phyloP scores from a whole-genome alignment of 2,888 invertebrate genomes.

The Sinodicranocentrus sp. region DNA sequence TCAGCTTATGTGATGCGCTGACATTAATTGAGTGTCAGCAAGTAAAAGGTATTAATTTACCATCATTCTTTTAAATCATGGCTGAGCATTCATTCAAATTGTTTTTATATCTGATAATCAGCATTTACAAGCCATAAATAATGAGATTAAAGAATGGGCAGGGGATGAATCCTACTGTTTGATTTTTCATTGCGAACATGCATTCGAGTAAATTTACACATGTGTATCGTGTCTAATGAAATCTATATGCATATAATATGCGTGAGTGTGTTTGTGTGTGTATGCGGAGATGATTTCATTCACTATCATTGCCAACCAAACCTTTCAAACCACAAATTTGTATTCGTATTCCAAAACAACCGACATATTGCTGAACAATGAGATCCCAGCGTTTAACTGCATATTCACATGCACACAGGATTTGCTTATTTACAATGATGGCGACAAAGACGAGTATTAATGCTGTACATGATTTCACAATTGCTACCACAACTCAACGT shows the following conservation, averaged over 20 bases:
- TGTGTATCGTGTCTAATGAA: not conserved
- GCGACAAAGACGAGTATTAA: constrained; percentile 52
- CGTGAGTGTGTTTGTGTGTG: too few relatives aligned
- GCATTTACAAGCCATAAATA: constrained; percentile 54
- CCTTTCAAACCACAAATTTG: constrained; percentile 50
- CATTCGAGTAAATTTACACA: not conserved
- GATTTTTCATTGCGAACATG: constrained; percentile 24
- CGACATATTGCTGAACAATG: constrained; percentile 35
- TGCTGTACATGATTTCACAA: constrained; percentile 35
- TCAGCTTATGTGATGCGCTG: constrained; percentile 37
- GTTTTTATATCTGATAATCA: constrained; percentile 57
- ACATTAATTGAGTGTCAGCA: constrained; percentile 65
- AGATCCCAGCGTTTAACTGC: constrained; percentile 23
- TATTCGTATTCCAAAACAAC: constrained; percentile 53
- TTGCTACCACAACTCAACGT: constrained; percentile 56
- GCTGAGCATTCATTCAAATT: constrained; percentile 31
- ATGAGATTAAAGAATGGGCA: constrained; percentile 40
- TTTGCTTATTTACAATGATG: constrained; percentile 31
- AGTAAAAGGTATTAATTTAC: constrained; percentile 63
- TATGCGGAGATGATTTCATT: too few relatives aligned
- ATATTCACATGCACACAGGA: constrained; percentile 29
- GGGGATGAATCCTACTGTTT: constrained; percentile 34
- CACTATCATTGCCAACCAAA: not conserved
- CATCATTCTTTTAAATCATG: constrained; percentile 40
- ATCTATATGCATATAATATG: too few relatives aligned